Conservation (phyloP, 2,888 invertebrate species). For the Epinotia demarniana region DNA sequence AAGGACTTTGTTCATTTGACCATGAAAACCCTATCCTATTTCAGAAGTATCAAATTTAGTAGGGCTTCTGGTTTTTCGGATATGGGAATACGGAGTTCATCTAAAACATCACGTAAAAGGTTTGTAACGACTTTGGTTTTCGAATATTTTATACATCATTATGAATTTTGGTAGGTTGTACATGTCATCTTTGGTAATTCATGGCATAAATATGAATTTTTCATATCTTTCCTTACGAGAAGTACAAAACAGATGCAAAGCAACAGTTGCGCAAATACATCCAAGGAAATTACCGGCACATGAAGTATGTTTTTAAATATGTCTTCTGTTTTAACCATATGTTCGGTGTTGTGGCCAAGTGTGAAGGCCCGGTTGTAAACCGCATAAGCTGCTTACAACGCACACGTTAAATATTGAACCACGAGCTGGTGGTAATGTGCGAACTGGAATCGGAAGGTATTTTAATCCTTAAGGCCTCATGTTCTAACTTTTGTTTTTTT, state of each 20-base stretch:
- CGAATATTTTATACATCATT: too few relatives aligned
- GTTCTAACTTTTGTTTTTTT: constrained; percentile 13
- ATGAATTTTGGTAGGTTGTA: too few relatives aligned
- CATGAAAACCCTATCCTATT: constrained; percentile 65
- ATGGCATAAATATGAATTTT: background rate
- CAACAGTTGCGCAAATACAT: background rate
- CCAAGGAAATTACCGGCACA: background rate
- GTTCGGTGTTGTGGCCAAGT: background rate
- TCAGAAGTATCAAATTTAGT: constrained; percentile 61
- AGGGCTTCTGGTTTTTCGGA: constrained; percentile 56
- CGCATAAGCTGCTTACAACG: constrained; percentile 22
- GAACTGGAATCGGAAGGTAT: constrained; percentile 11
- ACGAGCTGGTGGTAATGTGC: constrained; percentile 13
- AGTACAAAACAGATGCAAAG: background rate
- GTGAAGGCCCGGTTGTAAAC: constrained; percentile 15
- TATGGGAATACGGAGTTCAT: background rate
- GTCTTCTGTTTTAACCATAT: constrained; percentile 1
- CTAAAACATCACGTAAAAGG: background rate
- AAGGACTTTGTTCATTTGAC: constrained; percentile 72
- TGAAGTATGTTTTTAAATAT: background rate
- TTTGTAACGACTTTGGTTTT: background rate
- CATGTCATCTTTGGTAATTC: too few relatives aligned
- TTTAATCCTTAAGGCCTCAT: constrained; percentile 6
- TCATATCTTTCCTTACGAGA: background rate
- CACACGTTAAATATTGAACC: constrained; percentile 32